These are phyloP conservation scores for Drosophila nigromelanica DNA, from an alignment of 1,140 invertebrate genomes.

Conservation along the genomic window DNA sequence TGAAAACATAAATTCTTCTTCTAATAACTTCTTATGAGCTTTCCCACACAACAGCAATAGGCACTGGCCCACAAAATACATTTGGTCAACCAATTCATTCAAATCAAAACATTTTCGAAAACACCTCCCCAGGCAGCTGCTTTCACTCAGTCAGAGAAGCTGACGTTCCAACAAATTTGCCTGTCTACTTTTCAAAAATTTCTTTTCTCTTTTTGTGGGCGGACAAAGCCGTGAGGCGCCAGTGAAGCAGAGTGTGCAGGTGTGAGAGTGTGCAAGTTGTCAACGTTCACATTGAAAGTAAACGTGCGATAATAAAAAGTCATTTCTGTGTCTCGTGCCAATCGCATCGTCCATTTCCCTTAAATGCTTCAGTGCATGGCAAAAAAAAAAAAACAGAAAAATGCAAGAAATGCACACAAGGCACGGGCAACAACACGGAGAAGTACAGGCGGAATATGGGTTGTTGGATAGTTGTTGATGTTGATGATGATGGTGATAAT, in stretches of 20 bases:
- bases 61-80: slow-evolving; percentile 3
- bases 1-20: no score
- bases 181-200: slow-evolving; percentile 11
- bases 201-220: slow-evolving; percentile 11
- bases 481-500: not conserved
- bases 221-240: not conserved
- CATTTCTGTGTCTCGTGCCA: slow-evolving; percentile 42
- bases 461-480: not conserved
- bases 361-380: slow-evolving; percentile 33
- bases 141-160: slow-evolving; percentile 16
- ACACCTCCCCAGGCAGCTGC: not conserved
- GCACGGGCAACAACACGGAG: slow-evolving; percentile 13
- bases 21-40: not conserved
- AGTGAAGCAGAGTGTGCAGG: not conserved
- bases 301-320: slow-evolving; percentile 73
- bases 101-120: slow-evolving; percentile 5
- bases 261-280: slow-evolving; percentile 24
- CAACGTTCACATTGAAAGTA: slow-evolving; percentile 46
- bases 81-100: not conserved
- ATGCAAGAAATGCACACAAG: slow-evolving; percentile 38
- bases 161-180: slow-evolving; percentile 23
- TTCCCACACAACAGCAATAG: not conserved
- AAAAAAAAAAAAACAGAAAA: slow-evolving; percentile 3
- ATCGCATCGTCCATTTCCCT: slow-evolving; percentile 42
- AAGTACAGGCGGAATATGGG: not conserved